Evolutionary conservation across 2,888 invertebrate species (phyloP), one percentile per base, ranked within the genome.

Genomic region (Nemotelus pantherinus): DNA sequence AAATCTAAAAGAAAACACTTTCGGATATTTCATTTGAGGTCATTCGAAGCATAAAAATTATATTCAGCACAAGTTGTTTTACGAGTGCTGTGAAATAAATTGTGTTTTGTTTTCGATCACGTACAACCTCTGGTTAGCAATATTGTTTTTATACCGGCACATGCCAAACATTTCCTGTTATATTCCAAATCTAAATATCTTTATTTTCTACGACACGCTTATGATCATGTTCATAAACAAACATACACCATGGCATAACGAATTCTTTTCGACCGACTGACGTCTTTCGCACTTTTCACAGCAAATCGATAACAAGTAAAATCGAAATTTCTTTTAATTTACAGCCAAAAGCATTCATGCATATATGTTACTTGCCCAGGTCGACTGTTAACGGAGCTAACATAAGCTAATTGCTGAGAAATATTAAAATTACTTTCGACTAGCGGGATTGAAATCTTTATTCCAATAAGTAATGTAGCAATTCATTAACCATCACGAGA

Each of bases 371-470:
- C 70, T 53, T 74, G 48, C 25, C 45, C 41, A 9, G 47, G 74
- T 74, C 74, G 63, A 41, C 39, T 63, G 41, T 63, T 74, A 74
- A 74, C 74, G 74, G 74, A 5, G 41, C 41, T 2, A 74, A 10
- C 60, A 63, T 47, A 48, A 60, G 63, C 74, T 60, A 50, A 60
- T 74, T 50, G 74, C 43, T 47, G 25, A 72, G 72, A 72, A 72
- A 72, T 43, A 60, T 74, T 47, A 2, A 57, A 55, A 74, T 74
- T 44, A 74, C 60, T 74, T 74, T 48, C 45, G 50, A 47, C 3
- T 25, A 74, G 63, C 74, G 74, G 74, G 41, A 74, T n/a, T 39
- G 63, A 5, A 3, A 55, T 43, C 43, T 57, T 45, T 47, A 58
- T 72, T 72, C 47, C n/a, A 72, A 71, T 71, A 71, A 71, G 55